Evolutionary conservation across 1,140 invertebrate genomes (phyloP).

Genomic region (Mamestra configurata): DNA sequence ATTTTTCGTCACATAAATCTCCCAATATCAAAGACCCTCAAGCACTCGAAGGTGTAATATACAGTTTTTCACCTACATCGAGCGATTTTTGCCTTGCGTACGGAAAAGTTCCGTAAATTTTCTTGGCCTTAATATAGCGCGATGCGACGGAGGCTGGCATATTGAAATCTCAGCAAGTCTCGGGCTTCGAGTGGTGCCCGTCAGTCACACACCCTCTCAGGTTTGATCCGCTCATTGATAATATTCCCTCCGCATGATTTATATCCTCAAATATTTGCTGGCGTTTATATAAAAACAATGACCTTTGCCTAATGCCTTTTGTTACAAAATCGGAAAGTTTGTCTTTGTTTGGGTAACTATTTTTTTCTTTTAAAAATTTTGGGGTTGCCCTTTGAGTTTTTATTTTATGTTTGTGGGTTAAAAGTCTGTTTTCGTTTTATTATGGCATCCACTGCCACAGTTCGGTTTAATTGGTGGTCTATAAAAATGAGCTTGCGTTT

Average conservation of each 20-base stretch:
- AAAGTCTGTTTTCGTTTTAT: neutral
- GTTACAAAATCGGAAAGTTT: conserved; percentile 6
- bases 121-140: conserved; percentile 24
- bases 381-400: neutral
- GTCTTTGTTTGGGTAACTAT: conserved; percentile 5
- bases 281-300: conserved; percentile 30
- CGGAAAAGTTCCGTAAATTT: conserved; percentile 33
- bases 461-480: too few relatives aligned
- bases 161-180: conserved; percentile 54
- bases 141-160: conserved; percentile 37
- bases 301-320: neutral
- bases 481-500: too few relatives aligned
- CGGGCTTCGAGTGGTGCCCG: conserved; percentile 35
- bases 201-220: conserved; percentile 44
- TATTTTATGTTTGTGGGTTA: neutral
- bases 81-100: conserved; percentile 12
- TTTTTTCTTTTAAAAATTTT: conserved; percentile 15
- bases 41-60: conserved; percentile 8
- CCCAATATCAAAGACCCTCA: neutral
- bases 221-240: conserved; percentile 39
- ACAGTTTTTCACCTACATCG: conserved; percentile 18
- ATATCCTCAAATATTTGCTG: conserved; percentile 17
- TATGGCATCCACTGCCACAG: neutral
- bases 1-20: conserved; percentile 2
- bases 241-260: conserved; percentile 32